Evolutionary conservation across 2,797 vertebrate species (phyloP), one percentile per base, ranked within the genome.

Genomic region (Mareca penelope): DNA sequence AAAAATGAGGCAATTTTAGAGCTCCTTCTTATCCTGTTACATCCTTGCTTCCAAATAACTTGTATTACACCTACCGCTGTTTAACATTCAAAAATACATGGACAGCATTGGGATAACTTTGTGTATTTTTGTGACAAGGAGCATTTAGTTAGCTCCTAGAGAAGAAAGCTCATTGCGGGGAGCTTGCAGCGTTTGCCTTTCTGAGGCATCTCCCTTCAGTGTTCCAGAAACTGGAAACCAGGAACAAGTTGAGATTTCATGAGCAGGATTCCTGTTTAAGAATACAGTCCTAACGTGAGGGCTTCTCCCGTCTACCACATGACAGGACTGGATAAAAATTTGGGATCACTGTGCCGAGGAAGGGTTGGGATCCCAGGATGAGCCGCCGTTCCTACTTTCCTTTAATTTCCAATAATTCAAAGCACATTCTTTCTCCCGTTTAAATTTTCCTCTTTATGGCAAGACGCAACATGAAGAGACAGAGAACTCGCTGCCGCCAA

Each of bases 401-500:
- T 92, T 89, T 80, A 40, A 94, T 86, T 89, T 81, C 64, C 78
- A 88, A 14, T 77, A 85, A 87, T 93, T 93, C 71, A 96, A 97
- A 95, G 86, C 70, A 95, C 93, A 88, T 76, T 96, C 73, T 72
- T 95, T 91, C 71, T 72, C 80, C 73, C 35, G 63, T 83, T 77
- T 94, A 90, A 92, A 72, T 89, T 80, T 84, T 94, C 80, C 73
- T 80, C 69, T 95, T 90, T 92, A 90, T 40, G 84, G 80, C 6
- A 39, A 95, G 91, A 94, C 80, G 72, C 87, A 95, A 90, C 95
- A 93, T 70, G 95, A 96, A 93, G 86, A 95, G 85, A 89, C 19
- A 84, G 69, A 88, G 92, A 92, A 93, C 60, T 88, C 18, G 6
- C 63, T 86, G 91, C 81, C 4, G 83, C 65, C 88, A 88, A 96